Conservation (phyloP, 2,113 vertebrate species). For the Larimichthys polyactis region DNA sequence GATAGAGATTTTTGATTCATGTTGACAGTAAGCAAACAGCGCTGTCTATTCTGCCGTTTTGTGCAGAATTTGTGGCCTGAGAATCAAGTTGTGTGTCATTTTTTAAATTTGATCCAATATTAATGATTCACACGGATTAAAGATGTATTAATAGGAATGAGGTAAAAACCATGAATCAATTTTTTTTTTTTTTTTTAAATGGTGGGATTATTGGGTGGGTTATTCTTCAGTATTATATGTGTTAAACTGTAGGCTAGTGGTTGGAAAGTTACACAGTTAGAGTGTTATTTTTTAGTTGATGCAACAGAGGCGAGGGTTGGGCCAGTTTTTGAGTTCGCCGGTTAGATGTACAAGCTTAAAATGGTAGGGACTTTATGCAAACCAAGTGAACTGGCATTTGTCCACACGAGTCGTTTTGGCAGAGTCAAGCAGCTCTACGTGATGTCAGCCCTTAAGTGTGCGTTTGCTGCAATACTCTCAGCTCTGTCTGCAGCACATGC, state of each 20-base stretch:
- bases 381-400: no score
- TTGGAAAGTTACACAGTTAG: neutral
- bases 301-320: no score
- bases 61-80: neutral
- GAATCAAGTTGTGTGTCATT: neutral
- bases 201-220: no score
- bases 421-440: no score
- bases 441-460: no score
- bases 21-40: neutral
- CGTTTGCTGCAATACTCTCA: no score
- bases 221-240: neutral
- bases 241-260: neutral
- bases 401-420: no score
- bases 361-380: no score
- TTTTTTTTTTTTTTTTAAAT: no score
- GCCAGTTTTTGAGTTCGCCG: no score
- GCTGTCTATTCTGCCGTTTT: neutral
- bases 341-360: no score
- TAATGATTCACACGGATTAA: neutral
- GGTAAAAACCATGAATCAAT: neutral
- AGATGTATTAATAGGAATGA: neutral
- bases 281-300: neutral
- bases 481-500: no score
- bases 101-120: neutral
- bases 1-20: conserved; percentile 20